These are phyloP conservation scores for Heterodera filipjevi DNA, from an alignment of 2,888 invertebrate genomes.

Conservation along the genomic window DNA sequence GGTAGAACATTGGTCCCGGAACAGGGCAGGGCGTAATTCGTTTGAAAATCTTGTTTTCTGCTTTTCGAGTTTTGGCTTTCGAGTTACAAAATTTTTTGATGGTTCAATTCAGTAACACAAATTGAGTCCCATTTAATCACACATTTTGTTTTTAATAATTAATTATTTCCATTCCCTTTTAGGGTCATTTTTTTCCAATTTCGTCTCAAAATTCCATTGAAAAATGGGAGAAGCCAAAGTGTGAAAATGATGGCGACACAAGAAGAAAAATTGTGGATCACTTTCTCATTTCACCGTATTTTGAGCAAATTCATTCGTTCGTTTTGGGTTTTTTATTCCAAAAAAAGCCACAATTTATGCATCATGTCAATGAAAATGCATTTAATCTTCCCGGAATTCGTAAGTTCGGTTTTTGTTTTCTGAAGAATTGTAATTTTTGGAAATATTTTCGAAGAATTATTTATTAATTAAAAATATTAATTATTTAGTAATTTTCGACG, in stretches of 20 bases:
- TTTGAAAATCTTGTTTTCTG: no score
- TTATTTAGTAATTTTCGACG: background rate
- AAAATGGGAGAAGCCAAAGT: background rate
- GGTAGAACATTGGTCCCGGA: no score
- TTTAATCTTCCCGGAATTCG: background rate
- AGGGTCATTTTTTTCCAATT: background rate
- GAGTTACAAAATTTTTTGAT: no score
- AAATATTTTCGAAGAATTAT: no score
- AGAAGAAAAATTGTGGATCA: background rate
- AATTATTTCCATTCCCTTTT: background rate
- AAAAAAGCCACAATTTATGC: background rate
- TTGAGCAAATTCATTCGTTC: background rate
- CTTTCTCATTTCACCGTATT: background rate
- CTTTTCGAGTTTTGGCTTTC: no score
- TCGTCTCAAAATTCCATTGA: background rate
- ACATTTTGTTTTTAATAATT: no score
- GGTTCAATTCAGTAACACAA: no score
- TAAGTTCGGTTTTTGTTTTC: background rate
- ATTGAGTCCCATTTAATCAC: no score
- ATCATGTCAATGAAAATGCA: background rate
- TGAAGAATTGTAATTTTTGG: no score
- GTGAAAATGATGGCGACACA: background rate
- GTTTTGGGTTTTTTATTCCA: background rate
- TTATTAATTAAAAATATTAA: no score
- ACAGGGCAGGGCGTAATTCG: no score